Percentiles rank a stretch among this genome's conserved stretches.
Conservation (phyloP, 2,113 vertebrate genomes). For the Myanophis thanlyinensis region DNA sequence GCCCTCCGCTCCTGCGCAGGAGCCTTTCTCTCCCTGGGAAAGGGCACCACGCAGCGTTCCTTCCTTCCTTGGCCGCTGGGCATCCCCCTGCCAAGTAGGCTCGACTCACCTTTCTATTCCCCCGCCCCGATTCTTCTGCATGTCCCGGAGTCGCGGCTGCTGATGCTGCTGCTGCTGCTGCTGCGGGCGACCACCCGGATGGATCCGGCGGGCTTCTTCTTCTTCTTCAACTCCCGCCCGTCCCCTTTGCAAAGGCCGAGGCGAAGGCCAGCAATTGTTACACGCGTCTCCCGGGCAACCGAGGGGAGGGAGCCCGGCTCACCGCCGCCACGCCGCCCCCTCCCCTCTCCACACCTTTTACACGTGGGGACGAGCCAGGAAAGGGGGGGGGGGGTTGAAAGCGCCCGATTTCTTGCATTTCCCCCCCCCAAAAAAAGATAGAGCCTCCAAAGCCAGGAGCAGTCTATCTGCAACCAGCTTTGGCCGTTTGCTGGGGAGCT, state of each 20-base stretch:
- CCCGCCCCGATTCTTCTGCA: neutral
- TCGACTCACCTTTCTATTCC: neutral
- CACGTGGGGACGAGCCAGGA: neutral
- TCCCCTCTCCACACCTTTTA: no score
- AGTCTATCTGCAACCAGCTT: neutral
- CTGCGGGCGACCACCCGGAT: neutral
- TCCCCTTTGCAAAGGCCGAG: neutral
- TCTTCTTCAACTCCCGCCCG: rapidly evolving
- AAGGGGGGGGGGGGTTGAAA: neutral
- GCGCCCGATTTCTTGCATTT: neutral
- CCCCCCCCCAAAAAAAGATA: no score
- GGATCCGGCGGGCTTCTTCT: neutral
- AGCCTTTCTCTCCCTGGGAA: no score
- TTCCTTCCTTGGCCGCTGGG: neutral
- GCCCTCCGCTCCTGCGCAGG: neutral
- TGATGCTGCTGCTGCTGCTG: neutral
- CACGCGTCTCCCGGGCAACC: constrained; percentile 13
- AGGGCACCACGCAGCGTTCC: neutral
- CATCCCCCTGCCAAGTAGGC: neutral
- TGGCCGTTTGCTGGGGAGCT: neutral
- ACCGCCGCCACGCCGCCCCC: neutral
- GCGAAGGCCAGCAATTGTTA: neutral
- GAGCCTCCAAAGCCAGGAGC: neutral
- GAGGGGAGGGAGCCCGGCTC: neutral
- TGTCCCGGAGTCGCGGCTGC: neutral